These are phyloP conservation scores for Anguilla obscura DNA, from an alignment of 2,797 vertebrate species.

Conservation along the genomic window DNA sequence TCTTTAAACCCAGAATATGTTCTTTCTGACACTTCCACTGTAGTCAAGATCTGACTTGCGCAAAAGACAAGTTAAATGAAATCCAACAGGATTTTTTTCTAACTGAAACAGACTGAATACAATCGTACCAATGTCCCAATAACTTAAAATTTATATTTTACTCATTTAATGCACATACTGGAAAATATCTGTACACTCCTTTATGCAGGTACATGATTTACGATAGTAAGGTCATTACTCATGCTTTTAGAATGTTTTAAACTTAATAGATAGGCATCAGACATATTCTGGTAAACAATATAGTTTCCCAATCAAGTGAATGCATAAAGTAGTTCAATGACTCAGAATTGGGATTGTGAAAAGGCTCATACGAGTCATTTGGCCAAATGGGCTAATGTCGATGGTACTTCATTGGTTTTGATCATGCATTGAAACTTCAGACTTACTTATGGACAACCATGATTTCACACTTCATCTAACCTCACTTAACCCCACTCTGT, in stretches of 20 bases:
- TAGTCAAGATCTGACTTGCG: background rate
- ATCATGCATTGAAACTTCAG: background rate
- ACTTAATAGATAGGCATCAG: background rate
- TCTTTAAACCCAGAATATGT: background rate
- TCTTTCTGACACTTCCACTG: background rate
- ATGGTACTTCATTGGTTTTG: background rate
- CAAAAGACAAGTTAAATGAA: background rate
- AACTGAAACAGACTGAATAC: background rate
- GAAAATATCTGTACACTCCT: background rate
- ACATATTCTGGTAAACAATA: background rate
- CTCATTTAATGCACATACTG: background rate
- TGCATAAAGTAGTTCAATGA: background rate
- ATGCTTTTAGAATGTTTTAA: background rate
- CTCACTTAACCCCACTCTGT: background rate
- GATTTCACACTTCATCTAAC: background rate
- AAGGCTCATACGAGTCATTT: slow-evolving; percentile 23
- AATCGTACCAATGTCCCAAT: background rate
- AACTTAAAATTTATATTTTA: background rate
- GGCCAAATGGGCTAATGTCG: background rate
- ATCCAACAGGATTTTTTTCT: background rate
- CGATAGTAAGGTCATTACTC: background rate
- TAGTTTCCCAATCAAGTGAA: background rate
- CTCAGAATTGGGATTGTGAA: slow-evolving; percentile 2
- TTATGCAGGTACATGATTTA: background rate
- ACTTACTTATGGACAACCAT: background rate